Percentiles rank a stretch among this genome's conserved stretches.
Evolutionary conservation across 2,797 vertebrate genomes (phyloP).

Genomic region (Tiaroga cobitis): DNA sequence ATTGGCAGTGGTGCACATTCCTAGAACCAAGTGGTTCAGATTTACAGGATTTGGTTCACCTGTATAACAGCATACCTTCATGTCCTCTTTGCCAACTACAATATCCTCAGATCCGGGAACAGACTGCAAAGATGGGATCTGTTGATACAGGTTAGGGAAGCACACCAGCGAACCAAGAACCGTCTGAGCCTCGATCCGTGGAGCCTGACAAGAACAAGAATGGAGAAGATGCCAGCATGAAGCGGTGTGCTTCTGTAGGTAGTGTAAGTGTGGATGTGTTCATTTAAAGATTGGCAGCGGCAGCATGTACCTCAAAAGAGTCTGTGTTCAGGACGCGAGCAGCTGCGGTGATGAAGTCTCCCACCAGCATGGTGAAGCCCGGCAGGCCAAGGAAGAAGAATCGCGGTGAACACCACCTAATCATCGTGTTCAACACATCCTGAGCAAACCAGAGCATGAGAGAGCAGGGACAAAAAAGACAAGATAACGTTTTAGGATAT

Average conservation of each 20-base stretch:
- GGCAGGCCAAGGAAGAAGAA: conserved; percentile 96
- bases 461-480: not conserved
- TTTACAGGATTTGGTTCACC: not conserved
- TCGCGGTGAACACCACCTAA: conserved; percentile 90
- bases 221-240: not conserved
- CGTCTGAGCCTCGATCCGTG: conserved; percentile 91
- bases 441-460: conserved; percentile 65
- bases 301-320: conserved; percentile 81
- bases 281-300: not conserved
- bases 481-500: not conserved
- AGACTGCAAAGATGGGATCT: conserved; percentile 83
- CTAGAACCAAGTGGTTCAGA: not conserved
- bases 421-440: conserved; percentile 92
- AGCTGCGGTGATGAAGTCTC: conserved; percentile 90
- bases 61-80: conserved; percentile 84
- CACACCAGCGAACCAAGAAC: conserved; percentile 94
- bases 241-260: not conserved
- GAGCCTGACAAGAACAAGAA: conserved; percentile 77
- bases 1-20: not conserved
- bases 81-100: conserved; percentile 75
- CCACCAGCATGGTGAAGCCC: conserved; percentile 92
- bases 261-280: not conserved
- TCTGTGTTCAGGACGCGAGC: conserved; percentile 85
- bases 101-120: conserved; percentile 77
- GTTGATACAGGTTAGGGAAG: conserved; percentile 91